A percentile compares a stretch with the other conserved stretches of the same genome.
These are phyloP conservation scores for Trichopoda pennipes DNA, from an alignment of 2,888 invertebrate genomes.

Conservation along the genomic window DNA sequence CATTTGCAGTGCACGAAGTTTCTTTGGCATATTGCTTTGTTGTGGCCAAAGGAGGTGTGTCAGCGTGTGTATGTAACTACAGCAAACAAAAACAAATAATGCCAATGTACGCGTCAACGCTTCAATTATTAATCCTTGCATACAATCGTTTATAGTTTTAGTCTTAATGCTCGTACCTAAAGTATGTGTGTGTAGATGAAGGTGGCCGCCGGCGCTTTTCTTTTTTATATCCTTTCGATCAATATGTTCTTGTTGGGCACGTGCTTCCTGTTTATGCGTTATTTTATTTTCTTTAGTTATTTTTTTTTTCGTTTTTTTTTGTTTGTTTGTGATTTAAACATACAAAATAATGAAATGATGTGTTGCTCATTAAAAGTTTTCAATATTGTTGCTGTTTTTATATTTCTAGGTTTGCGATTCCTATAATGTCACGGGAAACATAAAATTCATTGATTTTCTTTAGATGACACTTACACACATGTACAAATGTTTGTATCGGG, in stretches of 20 bases:
- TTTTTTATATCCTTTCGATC: slow-evolving; percentile 54
- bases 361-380: slow-evolving; percentile 58
- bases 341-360: slow-evolving; percentile 61
- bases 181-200: slow-evolving; percentile 29
- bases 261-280: slow-evolving; percentile 58
- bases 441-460: slow-evolving; percentile 66
- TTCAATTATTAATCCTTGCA: slow-evolving; percentile 63
- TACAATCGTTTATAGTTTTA: slow-evolving; percentile 40
- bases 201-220: slow-evolving; percentile 48
- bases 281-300: neutral
- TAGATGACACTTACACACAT: slow-evolving; percentile 45
- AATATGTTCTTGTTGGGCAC: slow-evolving; percentile 67
- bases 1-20: slow-evolving; percentile 75
- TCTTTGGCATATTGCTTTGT: slow-evolving; percentile 31
- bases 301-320: no score
- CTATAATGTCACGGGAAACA: slow-evolving; percentile 66
- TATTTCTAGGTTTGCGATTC: slow-evolving; percentile 31
- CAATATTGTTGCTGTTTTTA: slow-evolving; percentile 18
- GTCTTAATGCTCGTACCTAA: slow-evolving; percentile 6
- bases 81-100: slow-evolving; percentile 72
- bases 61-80: slow-evolving; percentile 75
- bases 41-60: slow-evolving; percentile 67
- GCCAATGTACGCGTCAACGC: slow-evolving; percentile 70
- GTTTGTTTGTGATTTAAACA: slow-evolving; percentile 20
- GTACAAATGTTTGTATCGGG: slow-evolving; percentile 8